Base-by-base conservation (phyloP, 1,140 invertebrate species). In the Helicoverpa zea region DNA sequence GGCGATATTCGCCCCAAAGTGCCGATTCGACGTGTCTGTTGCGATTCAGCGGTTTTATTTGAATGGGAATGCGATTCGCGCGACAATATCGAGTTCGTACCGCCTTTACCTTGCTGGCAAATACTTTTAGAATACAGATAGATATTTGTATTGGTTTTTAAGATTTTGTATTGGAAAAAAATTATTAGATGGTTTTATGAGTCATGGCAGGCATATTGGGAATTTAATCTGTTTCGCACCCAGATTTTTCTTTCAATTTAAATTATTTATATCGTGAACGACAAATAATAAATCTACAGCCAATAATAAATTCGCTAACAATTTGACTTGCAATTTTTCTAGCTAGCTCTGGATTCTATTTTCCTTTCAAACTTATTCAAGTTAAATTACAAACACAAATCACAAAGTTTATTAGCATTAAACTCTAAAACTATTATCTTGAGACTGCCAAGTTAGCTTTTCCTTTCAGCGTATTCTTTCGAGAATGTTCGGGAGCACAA, bases 41-140 rank as follows among this genome's bases (percentile, higher is more conserved):
- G 68, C 79, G 47, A 83, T 30, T 81, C 81, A 82, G 75, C 75
- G 63, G 56, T 76, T 61, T 84, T 79, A 70, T 79, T 79, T 59
- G 52, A 79, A 79, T 70, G 61, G 49, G 76, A 79, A 70, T 79
- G 76, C 52, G 76, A 68, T 59, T 68, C 35, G 64, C 73, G 59
- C 35, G 76, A 79, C 76, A 59, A 49, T 70, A 56, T 77, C 51
- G 49, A 77, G 23, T 77, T 47, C 49, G 75, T 66, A 56, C 61
- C 23, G 3, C 13, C 23, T 13, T 16, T 68, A 49, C 10, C 23
- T 49, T 16, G 14, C 58, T 23, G 11, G 47, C 23, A 76, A 76
- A 76, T 76, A 76, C 58, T 63, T 63, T 77, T 23, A 30, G 49
- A 64, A 77, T 66, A 77, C 43, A 77, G 58, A 76, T 76, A 64